Percentiles rank a stretch among this genome's conserved stretches.
These are phyloP conservation scores for Limnothrissa miodon DNA, from an alignment of 2,113 vertebrate species.

Conservation along the genomic window DNA sequence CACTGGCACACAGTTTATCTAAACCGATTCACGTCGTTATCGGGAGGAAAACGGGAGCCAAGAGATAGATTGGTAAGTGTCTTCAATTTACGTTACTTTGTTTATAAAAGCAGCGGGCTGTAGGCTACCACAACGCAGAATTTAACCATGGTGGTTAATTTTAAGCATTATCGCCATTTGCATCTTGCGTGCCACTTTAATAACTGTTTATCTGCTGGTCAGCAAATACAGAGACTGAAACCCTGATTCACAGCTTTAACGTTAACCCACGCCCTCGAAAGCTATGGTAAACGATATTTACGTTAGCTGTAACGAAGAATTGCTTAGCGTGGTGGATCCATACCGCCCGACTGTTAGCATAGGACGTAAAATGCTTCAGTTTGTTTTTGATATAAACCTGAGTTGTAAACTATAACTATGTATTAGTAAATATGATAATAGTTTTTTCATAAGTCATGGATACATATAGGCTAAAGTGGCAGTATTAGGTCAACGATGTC, in stretches of 20 bases:
- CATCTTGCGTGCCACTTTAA: neutral
- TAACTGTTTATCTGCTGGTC: too few relatives aligned
- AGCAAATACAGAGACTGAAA: neutral
- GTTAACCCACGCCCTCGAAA: neutral
- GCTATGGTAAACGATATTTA: neutral
- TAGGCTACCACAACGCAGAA: neutral
- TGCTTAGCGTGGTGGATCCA: neutral
- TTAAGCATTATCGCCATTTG: neutral
- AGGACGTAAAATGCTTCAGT: neutral
- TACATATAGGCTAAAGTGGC: too few relatives aligned
- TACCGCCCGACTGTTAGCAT: neutral
- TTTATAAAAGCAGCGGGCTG: neutral
- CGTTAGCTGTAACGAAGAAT: neutral
- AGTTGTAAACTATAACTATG: too few relatives aligned
- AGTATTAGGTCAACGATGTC: neutral
- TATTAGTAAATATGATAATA: too few relatives aligned
- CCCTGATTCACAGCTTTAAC: neutral
- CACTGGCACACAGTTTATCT: neutral
- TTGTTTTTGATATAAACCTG: too few relatives aligned
- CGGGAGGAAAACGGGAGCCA: slow-evolving; percentile 8
- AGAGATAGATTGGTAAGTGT: slow-evolving; percentile 24
- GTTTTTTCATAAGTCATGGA: too few relatives aligned
- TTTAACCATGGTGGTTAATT: neutral
- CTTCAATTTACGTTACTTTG: neutral
- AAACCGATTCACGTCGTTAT: neutral